Base-by-base conservation (phyloP, 1,140 invertebrate genomes). In the Piezodorus guildinii region DNA sequence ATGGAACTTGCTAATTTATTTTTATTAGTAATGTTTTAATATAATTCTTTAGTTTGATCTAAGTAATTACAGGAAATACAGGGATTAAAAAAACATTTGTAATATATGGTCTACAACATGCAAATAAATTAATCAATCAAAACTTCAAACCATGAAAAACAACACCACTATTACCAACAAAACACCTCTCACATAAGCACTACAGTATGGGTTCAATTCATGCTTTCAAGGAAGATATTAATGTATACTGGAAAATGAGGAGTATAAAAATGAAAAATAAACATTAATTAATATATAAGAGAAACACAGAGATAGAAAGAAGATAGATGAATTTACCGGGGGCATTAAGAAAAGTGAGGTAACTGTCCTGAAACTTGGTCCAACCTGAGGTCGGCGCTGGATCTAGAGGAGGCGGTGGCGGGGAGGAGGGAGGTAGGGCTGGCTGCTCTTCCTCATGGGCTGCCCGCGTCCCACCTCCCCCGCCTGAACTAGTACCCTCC, bases 321-420 rank as follows among this genome's bases (percentile, higher is more conserved):
- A 67, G 66, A 68, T 58, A 66, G 60, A 54, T 62, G 43, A 60
- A 59, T 68, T 65, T 73, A 75, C 74, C 78, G 69, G 76, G 79
- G 71, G 80, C 77, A 72, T 81, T 83, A 71, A 84, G 78, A 74
- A 83, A 84, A 66, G 82, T 83, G 72, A 84, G 81, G 72, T 83
- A 84, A 74, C 81, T 84, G 77, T 84, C 82, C 75, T 84, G 83
- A 72, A 83, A 84, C 72, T 78, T 68, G 60, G 65, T 68, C 71
- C 71, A 73, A 69, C 71, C 71, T 63, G 60, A 21, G 49, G 44
- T 49, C 17, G 67, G 66, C 58, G 59, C 60, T 60, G 65, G 58
- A 49, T 43, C 64, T 15, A 62, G 62, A 8, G 64, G 60, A 17
- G 73, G 73, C 51, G 74, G 72, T 61, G 75, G 73, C 62, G 67